Evolutionary conservation across 2,888 invertebrate species (phyloP), one percentile per base, ranked within the genome.

Genomic region (Piscicola geometra): DNA sequence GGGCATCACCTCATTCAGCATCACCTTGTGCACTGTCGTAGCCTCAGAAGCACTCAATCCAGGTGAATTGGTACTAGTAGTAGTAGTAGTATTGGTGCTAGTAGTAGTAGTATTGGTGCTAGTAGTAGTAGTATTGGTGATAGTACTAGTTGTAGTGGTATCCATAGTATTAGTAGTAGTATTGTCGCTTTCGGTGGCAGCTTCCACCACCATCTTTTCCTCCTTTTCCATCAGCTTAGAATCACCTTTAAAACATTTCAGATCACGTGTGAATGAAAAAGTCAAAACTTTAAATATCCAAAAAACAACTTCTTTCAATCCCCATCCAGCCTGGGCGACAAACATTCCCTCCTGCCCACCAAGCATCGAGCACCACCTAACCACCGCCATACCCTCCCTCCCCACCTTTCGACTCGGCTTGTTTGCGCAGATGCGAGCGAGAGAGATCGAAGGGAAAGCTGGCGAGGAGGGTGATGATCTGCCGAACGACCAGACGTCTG

Each of bases 1-100:
- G 0, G 94, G 94, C 78, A 97, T 85, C 25, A 96, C 86, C 67
- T 90, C 89, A 33, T 88, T 88, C 9, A 90, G 88, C 76, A 93
- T 89, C 12, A 89, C 89, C 75, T 89, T 87, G 74, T 93, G 89
- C 2, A 95, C 90, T 81, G 90, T 89, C 74, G 90, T 91, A 18
- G 93, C 92, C 88, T 82, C 77, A 9, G 78, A 79, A 35, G 80
- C 79, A 56, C 60, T 56, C 60, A 56, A 56, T 9, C 41, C 15
- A 15, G 9, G 5, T 41, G 41, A 9, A 15, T 41, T 41, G 41
- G 41, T 5, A 41, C 41, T 15, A 41, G 41, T 15, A 41, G 5
- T 41, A 15, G 41, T 41, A 15, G 41, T 9, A 15, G 41, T 15
- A 41, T 41, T 41, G 41, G 41, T 41, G 41, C 9, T 9, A 15